A percentile compares a stretch with the other conserved stretches of the same genome.
These are phyloP conservation scores for Furcula furcula DNA, from an alignment of 2,888 invertebrate genomes.

Conservation along the genomic window DNA sequence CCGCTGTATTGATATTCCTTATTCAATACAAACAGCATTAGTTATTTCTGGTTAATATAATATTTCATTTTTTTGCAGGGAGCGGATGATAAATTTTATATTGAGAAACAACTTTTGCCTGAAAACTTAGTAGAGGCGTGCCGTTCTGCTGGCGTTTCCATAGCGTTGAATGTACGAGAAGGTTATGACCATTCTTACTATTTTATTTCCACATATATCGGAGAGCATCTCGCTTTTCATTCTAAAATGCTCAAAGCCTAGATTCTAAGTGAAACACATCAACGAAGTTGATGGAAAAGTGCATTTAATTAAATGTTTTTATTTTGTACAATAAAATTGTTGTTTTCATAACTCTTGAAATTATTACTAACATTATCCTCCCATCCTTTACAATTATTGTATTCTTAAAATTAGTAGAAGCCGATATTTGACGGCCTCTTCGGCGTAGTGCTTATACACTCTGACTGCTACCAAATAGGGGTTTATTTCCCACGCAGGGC, in stretches of 20 bases:
- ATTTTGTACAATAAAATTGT: slow-evolving; percentile 35
- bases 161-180: slow-evolving; percentile 86
- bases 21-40: too few relatives aligned
- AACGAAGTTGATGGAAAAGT: slow-evolving; percentile 25
- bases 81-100: slow-evolving; percentile 89
- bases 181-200: slow-evolving; percentile 98
- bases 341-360: too few relatives aligned
- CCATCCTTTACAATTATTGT: too few relatives aligned
- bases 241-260: slow-evolving; percentile 86
- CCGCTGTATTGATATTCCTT: too few relatives aligned
- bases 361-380: too few relatives aligned
- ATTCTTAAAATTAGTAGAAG: too few relatives aligned
- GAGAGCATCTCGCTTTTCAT: slow-evolving; percentile 96
- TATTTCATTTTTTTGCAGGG: slow-evolving; percentile 86
- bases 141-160: slow-evolving; percentile 85
- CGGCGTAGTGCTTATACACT: too few relatives aligned
- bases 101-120: slow-evolving; percentile 89
- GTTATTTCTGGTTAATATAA: too few relatives aligned
- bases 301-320: slow-evolving; percentile 29
- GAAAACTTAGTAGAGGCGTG: slow-evolving; percentile 90
- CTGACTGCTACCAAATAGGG: too few relatives aligned
- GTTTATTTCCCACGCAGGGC: too few relatives aligned
- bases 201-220: slow-evolving; percentile 95
- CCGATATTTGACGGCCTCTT: too few relatives aligned
- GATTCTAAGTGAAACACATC: slow-evolving; percentile 14